Evolutionary conservation across 2,113 vertebrate genomes (phyloP).

Genomic region (Phalacrocorax brasilianus): DNA sequence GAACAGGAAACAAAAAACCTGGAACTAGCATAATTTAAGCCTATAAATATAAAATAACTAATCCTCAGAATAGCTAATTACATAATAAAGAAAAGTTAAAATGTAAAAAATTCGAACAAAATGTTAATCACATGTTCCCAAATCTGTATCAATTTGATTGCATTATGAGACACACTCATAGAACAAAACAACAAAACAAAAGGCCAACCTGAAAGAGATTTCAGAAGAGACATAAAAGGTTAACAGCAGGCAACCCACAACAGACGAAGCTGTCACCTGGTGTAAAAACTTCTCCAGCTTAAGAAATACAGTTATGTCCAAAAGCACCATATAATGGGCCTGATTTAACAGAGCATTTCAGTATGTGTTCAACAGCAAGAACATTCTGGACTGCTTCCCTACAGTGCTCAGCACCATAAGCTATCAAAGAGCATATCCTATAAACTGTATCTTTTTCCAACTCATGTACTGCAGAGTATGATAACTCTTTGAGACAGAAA

Average conservation of each 20-base stretch:
- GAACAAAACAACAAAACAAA: neutral
- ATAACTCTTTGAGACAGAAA: neutral
- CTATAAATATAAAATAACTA: neutral
- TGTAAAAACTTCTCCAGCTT: neutral
- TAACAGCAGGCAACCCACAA: neutral
- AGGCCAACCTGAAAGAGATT: neutral
- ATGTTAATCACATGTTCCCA: neutral
- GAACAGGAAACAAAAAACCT: neutral
- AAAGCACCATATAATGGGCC: neutral
- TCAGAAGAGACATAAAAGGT: neutral
- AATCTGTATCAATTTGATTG: neutral
- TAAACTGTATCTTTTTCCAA: neutral
- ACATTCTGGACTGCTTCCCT: neutral
- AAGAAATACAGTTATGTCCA: neutral
- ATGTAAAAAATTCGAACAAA: neutral
- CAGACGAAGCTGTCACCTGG: neutral
- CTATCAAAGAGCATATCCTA: fast-evolving
- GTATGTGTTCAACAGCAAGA: neutral
- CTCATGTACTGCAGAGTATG: neutral
- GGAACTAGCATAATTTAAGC: neutral
- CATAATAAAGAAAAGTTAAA: neutral
- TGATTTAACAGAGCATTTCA: neutral
- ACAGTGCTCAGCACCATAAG: fast-evolving
- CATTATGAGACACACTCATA: neutral
- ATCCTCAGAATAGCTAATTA: neutral